phyloP scores from a whole-genome alignment of 2,888 invertebrate genomes.

The Aricia artaxerxes region DNA sequence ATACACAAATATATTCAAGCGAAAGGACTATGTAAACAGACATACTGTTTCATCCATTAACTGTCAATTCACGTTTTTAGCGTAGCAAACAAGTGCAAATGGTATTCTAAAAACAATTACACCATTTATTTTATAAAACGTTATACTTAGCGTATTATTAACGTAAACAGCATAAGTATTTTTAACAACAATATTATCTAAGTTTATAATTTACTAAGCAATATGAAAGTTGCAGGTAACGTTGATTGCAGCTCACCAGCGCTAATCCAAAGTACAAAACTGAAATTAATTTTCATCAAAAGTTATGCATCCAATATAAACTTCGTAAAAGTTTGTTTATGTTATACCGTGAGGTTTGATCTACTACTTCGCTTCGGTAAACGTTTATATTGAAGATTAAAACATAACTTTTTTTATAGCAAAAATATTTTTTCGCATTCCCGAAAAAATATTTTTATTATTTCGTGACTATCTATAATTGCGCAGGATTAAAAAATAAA shows the following conservation, averaged over 20 bases:
- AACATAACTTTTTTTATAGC: not conserved
- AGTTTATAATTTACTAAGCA: not conserved
- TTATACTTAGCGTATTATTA: too few relatives aligned
- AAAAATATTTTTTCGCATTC: not conserved
- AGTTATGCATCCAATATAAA: not conserved
- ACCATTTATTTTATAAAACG: too few relatives aligned
- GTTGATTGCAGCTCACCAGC: not conserved
- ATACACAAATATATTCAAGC: too few relatives aligned
- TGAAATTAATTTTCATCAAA: slow-evolving; percentile 10
- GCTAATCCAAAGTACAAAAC: not conserved
- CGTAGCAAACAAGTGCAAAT: too few relatives aligned
- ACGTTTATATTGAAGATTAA: not conserved
- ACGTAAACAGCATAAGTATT: too few relatives aligned
- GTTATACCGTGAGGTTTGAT: not conserved
- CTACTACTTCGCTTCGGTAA: not conserved
- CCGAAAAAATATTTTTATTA: not conserved
- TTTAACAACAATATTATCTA: not conserved
- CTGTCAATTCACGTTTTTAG: too few relatives aligned
- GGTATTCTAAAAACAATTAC: too few relatives aligned
- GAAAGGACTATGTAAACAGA: too few relatives aligned
- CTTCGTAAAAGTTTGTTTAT: slow-evolving; percentile 19
- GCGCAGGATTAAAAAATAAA: not conserved
- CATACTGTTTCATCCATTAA: too few relatives aligned
- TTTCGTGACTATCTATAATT: not conserved
- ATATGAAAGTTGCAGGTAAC: not conserved